A percentile compares a stretch with the other conserved stretches of the same genome.
Conservation (phyloP, 2,888 invertebrate genomes). For the Ennomos erosarius region DNA sequence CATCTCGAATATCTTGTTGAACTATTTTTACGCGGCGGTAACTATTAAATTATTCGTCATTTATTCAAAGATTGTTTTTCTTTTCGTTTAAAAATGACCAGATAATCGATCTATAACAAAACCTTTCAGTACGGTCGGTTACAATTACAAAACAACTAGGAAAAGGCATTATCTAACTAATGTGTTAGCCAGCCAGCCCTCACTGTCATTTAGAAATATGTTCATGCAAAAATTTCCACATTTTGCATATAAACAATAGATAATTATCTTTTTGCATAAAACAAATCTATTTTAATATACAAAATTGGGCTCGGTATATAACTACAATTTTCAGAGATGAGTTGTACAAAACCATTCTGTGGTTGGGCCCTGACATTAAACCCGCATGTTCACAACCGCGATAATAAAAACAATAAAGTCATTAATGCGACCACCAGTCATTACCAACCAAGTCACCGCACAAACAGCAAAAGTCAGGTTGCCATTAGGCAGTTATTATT, state of each 20-base stretch:
- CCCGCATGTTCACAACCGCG: constrained; percentile 48
- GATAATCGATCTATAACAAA: too few species aligned
- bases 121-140: too few species aligned
- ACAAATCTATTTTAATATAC: constrained; percentile 1
- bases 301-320: neutral
- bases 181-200: too few species aligned
- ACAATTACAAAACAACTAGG: too few species aligned
- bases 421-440: constrained; percentile 39
- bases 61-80: neutral
- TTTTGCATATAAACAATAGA: constrained; percentile 12
- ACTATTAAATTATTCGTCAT: constrained; percentile 5
- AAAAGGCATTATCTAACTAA: too few species aligned
- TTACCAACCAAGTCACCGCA: constrained; percentile 45
- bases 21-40: constrained; percentile 23
- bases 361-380: constrained; percentile 55
- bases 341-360: neutral
- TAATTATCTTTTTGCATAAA: neutral
- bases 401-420: constrained; percentile 49
- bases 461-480: constrained; percentile 37
- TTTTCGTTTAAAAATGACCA: too few species aligned
- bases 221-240: constrained; percentile 2
- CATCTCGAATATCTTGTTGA: constrained; percentile 64
- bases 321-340: neutral
- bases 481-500: constrained; percentile 21
- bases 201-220: too few species aligned